A percentile compares a stretch with the other conserved stretches of the same genome.
Conservation (phyloP, 2,113 vertebrate genomes). For the Etheostoma cragini region DNA sequence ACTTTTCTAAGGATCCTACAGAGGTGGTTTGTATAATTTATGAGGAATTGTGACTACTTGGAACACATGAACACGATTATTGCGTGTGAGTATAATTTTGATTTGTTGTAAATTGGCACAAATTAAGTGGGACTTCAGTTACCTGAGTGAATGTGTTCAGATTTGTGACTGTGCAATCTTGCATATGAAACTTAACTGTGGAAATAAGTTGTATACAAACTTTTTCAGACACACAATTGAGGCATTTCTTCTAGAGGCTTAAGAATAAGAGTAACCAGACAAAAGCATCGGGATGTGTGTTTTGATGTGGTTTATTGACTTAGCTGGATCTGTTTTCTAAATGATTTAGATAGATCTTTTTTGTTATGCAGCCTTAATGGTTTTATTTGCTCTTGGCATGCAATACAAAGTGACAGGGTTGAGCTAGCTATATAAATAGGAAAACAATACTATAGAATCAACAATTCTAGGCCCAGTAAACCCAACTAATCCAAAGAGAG, state of each 20-base stretch:
- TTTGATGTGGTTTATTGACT: neutral
- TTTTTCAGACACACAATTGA: neutral
- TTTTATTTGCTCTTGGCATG: neutral
- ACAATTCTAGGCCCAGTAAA: neutral
- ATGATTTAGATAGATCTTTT: neutral
- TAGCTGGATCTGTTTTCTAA: neutral
- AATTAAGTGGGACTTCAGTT: conserved; percentile 16
- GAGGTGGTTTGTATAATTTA: conserved; percentile 67
- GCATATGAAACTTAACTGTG: conserved; percentile 1
- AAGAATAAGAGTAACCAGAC: neutral
- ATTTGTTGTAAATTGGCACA: conserved; percentile 55
- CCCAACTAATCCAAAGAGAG: neutral
- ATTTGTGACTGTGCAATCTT: conserved; percentile 24
- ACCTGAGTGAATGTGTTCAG: conserved; percentile 37
- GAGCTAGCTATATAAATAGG: no score
- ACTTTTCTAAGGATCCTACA: conserved; percentile 31
- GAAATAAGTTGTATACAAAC: neutral
- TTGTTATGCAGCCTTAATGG: neutral
- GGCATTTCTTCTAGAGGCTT: neutral
- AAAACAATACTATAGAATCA: neutral
- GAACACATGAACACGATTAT: conserved; percentile 68
- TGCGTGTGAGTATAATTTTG: conserved; percentile 43
- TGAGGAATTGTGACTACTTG: conserved; percentile 63
- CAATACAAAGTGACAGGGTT: neutral
- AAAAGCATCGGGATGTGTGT: neutral